Conservation (phyloP, 1,140 invertebrate species). For the Mya arenaria region DNA sequence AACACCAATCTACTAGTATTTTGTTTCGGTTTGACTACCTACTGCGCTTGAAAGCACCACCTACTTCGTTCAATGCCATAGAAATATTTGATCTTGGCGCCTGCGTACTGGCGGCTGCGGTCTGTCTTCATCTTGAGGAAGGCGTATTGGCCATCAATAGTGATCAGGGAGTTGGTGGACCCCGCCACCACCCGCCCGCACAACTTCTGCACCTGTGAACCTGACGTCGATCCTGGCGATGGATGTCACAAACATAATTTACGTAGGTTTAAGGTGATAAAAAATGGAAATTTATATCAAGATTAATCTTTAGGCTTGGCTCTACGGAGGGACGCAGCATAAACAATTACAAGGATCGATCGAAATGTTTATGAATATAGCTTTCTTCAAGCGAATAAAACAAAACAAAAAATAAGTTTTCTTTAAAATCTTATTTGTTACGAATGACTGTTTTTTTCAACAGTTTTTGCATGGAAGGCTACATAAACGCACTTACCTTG, state of each 20-base stretch:
- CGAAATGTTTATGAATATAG: background rate
- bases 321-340: no score
- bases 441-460: no score
- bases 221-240: no score
- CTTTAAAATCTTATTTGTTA: background rate
- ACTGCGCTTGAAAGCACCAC: no score
- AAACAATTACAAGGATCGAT: no score
- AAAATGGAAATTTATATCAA: no score
- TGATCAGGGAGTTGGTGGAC: background rate
- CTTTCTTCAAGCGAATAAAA: background rate
- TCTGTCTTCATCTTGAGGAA: constrained; percentile 7
- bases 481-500: constrained; percentile 8
- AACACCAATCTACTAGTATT: no score
- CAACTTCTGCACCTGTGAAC: background rate
- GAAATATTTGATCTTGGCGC: constrained; percentile 1
- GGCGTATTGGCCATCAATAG: constrained; percentile 18
- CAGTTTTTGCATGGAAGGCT: background rate
- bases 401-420: background rate
- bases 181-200: constrained; percentile 26
- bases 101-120: constrained; percentile 14
- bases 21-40: no score
- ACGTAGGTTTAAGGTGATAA: background rate
- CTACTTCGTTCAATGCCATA: constrained; percentile 28
- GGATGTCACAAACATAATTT: constrained; percentile 17
- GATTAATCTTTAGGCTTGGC: no score